A percentile compares a stretch with the other conserved stretches of the same genome.
phyloP scores from a whole-genome alignment of 1,140 invertebrate species.

The Conopomorpha cramerella region DNA sequence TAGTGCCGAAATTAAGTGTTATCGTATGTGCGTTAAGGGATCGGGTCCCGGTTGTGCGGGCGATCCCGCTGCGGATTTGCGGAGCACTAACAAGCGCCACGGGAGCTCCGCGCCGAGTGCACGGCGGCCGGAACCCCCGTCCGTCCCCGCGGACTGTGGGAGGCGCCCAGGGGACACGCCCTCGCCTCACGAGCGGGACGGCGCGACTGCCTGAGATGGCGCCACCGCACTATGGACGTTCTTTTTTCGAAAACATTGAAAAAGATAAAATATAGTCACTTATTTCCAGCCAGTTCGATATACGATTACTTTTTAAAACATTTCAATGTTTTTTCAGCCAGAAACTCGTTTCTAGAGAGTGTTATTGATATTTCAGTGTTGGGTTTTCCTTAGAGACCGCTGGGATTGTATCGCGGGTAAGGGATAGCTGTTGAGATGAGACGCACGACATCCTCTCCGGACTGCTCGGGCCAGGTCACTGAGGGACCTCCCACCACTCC shows the following conservation, averaged over 20 bases:
- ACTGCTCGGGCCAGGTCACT: too few species aligned
- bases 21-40: slow-evolving; percentile 46
- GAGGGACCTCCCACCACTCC: slow-evolving; percentile 42
- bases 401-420: too few species aligned
- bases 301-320: too few species aligned
- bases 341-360: too few species aligned
- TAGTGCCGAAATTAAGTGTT: too few species aligned
- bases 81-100: slow-evolving; percentile 57
- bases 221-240: slow-evolving; percentile 33
- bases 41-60: slow-evolving; percentile 50
- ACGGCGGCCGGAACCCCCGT: too few species aligned
- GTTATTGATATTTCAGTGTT: slow-evolving; percentile 19
- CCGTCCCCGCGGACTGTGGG: slow-evolving; percentile 50
- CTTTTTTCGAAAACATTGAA: too few species aligned
- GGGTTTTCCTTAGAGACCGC: slow-evolving; percentile 42
- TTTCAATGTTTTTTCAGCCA: too few species aligned
- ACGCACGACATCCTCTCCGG: too few species aligned
- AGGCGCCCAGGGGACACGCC: slow-evolving; percentile 53
- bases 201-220: slow-evolving; percentile 35
- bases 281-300: too few species aligned
- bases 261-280: too few species aligned
- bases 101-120: slow-evolving; percentile 54
- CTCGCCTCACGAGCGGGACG: slow-evolving; percentile 48
- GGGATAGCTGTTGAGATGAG: slow-evolving; percentile 35
- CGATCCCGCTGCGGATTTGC: slow-evolving; percentile 54